Base-by-base conservation (phyloP, 2,888 invertebrate species). In the Therioaphis trifolii region DNA sequence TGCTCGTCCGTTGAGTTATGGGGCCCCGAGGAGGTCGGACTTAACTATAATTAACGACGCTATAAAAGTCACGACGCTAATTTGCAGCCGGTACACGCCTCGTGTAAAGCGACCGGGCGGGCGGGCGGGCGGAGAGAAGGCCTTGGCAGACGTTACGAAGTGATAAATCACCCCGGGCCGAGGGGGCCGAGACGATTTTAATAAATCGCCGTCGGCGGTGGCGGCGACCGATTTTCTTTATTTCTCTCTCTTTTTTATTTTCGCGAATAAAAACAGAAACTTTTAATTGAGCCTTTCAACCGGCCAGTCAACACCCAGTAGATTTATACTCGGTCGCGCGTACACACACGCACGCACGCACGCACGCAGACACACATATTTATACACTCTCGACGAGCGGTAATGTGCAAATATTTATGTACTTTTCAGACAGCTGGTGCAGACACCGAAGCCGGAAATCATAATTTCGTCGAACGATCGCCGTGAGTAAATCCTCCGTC, bases 11-110 rank as follows among this genome's bases (percentile, higher is more conserved):
- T 29, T 80, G 79, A 80, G 55, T 80, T 80, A 80, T 80, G 79
- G 29, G 69, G 71, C 79, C 79, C 79, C 79, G 55, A 80, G 79
- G 79, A 80, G 71, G 79, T 71, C 71, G 71, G 79, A 80, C 79
- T 80, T 80, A 80, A 80, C 79, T 80, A 80, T 80, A 80, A 80
- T 80, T 80, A 80, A 80, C 80, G 80, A 80, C 72, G 71, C 80
- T 63, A 80, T 80, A 80, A 80, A 80, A 80, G 80, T 80, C 80
- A 80, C 80, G 80, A 80, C 80, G 80, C 80, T 72, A 80, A 80
- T 80, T 80, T 72, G 80, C 71, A 80, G 80, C 80, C 80, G 71
- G 80, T 72, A 80, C 80, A 72, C 80, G 80, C 71, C 79, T 69
- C 46, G 58, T 46, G 72, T 58, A 80, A 55, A 58, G 21, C 71